Base-by-base conservation (phyloP, 2,888 invertebrate species). In the Hemithea aestivaria region DNA sequence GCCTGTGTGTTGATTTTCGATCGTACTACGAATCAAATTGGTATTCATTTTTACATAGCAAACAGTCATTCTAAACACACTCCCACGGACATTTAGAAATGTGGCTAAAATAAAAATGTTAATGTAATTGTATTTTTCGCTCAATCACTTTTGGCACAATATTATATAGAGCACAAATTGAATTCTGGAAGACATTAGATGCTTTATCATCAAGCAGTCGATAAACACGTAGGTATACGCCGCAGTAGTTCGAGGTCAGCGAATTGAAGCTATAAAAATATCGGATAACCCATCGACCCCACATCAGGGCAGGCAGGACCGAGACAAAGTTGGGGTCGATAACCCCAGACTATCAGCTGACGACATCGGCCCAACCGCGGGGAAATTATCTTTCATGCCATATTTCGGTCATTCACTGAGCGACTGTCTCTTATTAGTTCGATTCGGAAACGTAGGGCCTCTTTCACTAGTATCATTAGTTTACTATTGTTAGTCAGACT, bases 321-420 rank as follows among this genome's bases (percentile, higher is more conserved):
- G 78, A 80, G 79, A 81, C 83, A 79, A 81, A 80, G 82, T 80
- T 73, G 79, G 69, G 83, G 81, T 53, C 78, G 69, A 68, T 79
- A 67, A 78, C 82, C 84, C 68, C 70, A 37, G 55, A 58, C 73
- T 85, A 84, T 87, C 85, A 85, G 83, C 84, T 83, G 84, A 83
- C 83, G 81, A 81, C 81, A 83, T 76, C 79, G 70, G 62, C 59
- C 62, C 65, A 69, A 70, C 66, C 62, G 66, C 67, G 69, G 67
- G 62, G 66, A 76, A 76, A 76, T 81, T 79, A 83, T 83, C 76
- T 77, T 71, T 68, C 66, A 70, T 66, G 66, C 70, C 56, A 72
- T 76, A 75, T 82, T 42, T 81, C 77, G 79, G 73, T 75, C 73
- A 61, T 74, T 75, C 68, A 73, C 68, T 70, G 68, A 53, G 22